Evolutionary conservation across 2,113 vertebrate species (phyloP).

Genomic region (Phylloscopus trochiloides): DNA sequence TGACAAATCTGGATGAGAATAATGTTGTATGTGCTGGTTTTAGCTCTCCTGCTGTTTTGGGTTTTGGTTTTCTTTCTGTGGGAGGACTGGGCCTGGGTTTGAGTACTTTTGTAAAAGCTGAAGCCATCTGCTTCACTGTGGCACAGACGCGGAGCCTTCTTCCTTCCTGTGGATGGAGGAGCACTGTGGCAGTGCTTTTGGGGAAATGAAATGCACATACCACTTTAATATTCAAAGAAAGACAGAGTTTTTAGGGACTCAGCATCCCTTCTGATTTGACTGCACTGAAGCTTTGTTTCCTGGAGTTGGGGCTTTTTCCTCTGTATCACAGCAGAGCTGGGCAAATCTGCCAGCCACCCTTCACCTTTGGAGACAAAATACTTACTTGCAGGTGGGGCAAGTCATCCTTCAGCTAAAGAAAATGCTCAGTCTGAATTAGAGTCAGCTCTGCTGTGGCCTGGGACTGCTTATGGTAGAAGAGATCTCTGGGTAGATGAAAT

Average conservation of each 20-base stretch:
- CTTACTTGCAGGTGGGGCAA: background rate
- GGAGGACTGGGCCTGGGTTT: background rate
- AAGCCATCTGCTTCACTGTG: background rate
- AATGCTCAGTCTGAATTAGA: background rate
- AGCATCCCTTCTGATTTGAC: background rate
- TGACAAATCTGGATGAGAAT: background rate
- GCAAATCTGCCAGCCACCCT: background rate
- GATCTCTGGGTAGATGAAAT: background rate
- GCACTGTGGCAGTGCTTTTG: background rate
- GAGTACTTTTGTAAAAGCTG: background rate
- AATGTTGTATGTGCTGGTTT: background rate
- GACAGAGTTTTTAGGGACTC: background rate
- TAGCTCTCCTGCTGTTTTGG: background rate
- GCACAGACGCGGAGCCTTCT: background rate
- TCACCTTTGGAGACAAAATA: constrained; percentile 2
- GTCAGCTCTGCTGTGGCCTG: background rate
- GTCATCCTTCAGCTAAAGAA: background rate
- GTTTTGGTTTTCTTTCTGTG: background rate
- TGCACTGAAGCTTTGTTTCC: background rate
- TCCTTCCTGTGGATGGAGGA: background rate
- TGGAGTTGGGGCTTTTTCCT: background rate
- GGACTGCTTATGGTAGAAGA: background rate
- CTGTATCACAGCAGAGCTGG: background rate
- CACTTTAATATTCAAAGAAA: background rate
- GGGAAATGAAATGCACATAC: fast-evolving